These are phyloP conservation scores for Percopsis transmontana DNA, from an alignment of 2,113 vertebrate genomes.

Conservation along the genomic window DNA sequence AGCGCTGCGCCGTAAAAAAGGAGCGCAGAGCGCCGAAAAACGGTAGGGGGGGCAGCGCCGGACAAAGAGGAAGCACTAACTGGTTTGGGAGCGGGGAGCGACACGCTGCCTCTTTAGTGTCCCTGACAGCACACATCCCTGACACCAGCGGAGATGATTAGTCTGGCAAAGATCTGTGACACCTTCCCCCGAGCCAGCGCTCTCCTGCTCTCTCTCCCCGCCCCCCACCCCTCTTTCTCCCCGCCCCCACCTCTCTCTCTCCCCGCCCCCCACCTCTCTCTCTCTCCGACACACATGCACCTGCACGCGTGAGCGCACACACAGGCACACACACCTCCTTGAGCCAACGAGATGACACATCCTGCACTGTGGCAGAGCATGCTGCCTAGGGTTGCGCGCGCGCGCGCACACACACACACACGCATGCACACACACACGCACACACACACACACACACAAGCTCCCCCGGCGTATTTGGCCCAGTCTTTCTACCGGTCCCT, in stretches of 20 bases:
- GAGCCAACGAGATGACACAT: slow-evolving; percentile 77
- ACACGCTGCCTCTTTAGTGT: slow-evolving; percentile 74
- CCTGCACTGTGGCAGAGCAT: slow-evolving; percentile 66
- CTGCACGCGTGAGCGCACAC: slow-evolving; percentile 12
- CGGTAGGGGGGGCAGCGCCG: slow-evolving; percentile 51
- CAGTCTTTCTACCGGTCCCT: slow-evolving; percentile 76
- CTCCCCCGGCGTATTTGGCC: slow-evolving; percentile 61
- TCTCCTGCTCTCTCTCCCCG: neutral
- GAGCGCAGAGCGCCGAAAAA: slow-evolving; percentile 43
- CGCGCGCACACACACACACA: slow-evolving; percentile 11
- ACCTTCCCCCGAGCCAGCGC: slow-evolving; percentile 73
- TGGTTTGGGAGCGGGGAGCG: slow-evolving; percentile 68
- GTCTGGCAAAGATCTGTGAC: slow-evolving; percentile 77
- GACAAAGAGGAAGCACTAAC: slow-evolving; percentile 77
- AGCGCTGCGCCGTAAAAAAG: slow-evolving; percentile 57
- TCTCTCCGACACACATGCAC: slow-evolving; percentile 51
- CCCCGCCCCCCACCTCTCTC: slow-evolving; percentile 40
- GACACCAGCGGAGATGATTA: slow-evolving; percentile 74
- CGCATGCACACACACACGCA: slow-evolving; percentile 24
- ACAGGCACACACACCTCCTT: slow-evolving; percentile 66
- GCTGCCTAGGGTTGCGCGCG: slow-evolving; percentile 44
- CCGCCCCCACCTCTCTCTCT: slow-evolving; percentile 30
- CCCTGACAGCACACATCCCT: slow-evolving; percentile 74
- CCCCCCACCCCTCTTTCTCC: slow-evolving; percentile 41
- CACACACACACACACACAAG: slow-evolving; percentile 8